phyloP scores from a whole-genome alignment of 2,888 invertebrate genomes.

The Eucera pruinosa region DNA sequence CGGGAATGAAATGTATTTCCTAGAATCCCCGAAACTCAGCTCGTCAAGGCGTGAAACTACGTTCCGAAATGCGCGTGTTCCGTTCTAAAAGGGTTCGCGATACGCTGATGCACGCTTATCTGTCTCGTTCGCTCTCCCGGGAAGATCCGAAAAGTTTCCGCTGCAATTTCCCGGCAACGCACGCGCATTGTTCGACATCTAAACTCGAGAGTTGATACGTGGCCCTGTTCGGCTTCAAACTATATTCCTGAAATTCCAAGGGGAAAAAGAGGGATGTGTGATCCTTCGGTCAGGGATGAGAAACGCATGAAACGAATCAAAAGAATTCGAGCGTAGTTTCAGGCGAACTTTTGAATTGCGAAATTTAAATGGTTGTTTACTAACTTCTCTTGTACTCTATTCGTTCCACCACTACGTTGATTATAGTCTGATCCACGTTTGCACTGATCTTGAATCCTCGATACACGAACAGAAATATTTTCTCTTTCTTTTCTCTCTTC shows the following conservation, averaged over 20 bases:
- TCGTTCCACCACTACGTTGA: conserved; percentile 21
- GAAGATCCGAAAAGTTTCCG: conserved; percentile 30
- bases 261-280: not conserved
- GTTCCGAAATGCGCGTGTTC: conserved; percentile 8
- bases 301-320: not conserved
- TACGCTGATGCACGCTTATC: conserved; percentile 23
- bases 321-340: conserved; percentile 8
- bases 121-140: conserved; percentile 8
- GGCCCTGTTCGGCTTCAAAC: too few relatives aligned
- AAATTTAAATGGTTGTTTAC: conserved; percentile 46
- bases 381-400: conserved; percentile 27
- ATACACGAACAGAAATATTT: conserved; percentile 28
- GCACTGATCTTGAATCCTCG: conserved; percentile 38
- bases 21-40: conserved; percentile 12
- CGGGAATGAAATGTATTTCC: not conserved
- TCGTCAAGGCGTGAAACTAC: conserved; percentile 34
- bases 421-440: conserved; percentile 20
- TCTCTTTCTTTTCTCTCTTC: not conserved
- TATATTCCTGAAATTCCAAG: too few relatives aligned
- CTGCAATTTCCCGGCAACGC: conserved; percentile 38
- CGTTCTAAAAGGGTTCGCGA: not conserved
- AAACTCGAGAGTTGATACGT: conserved; percentile 43
- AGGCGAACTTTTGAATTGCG: conserved; percentile 16
- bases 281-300: not conserved
- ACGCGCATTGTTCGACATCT: conserved; percentile 31